Evolutionary conservation across 2,113 vertebrate species (phyloP).

Genomic region (Pygoscelis adeliae): DNA sequence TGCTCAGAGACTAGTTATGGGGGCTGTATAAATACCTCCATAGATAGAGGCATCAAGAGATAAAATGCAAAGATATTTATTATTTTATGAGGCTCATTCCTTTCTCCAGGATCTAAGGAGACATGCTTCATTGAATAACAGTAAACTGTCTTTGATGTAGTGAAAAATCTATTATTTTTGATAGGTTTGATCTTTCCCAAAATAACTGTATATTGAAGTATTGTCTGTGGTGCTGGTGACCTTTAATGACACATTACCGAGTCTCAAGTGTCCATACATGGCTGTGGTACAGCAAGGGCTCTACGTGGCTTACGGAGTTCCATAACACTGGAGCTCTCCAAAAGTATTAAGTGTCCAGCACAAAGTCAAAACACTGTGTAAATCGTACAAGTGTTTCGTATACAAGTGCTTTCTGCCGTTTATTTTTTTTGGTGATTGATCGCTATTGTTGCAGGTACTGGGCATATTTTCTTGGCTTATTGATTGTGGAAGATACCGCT

Average conservation of each 20-base stretch:
- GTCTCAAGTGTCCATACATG: conserved; percentile 1
- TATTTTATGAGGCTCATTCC: conserved; percentile 41
- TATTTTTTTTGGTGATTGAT: not conserved
- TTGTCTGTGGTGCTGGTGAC: not conserved
- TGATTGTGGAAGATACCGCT: not conserved
- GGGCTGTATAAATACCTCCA: conserved; percentile 40
- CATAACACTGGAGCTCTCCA: not conserved
- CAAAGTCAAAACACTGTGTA: not conserved
- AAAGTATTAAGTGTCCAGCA: conserved; percentile 6
- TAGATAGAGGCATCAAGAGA: conserved; percentile 30
- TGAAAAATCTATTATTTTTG: not conserved
- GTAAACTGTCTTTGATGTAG: not conserved
- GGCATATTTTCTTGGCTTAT: not conserved
- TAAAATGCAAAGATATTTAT: conserved; percentile 35
- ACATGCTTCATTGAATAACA: not conserved
- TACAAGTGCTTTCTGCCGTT: not conserved
- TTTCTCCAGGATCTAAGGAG: not conserved
- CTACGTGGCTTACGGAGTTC: not conserved
- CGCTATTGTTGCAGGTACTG: not conserved
- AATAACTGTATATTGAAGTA: not conserved
- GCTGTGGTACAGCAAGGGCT: conserved; percentile 3
- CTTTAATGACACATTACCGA: not conserved
- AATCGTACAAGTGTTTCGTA: not conserved
- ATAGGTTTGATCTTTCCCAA: not conserved
- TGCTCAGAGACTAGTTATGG: not conserved